Base-by-base conservation (phyloP, 2,888 invertebrate species). In the Tolmerus cingulatus region DNA sequence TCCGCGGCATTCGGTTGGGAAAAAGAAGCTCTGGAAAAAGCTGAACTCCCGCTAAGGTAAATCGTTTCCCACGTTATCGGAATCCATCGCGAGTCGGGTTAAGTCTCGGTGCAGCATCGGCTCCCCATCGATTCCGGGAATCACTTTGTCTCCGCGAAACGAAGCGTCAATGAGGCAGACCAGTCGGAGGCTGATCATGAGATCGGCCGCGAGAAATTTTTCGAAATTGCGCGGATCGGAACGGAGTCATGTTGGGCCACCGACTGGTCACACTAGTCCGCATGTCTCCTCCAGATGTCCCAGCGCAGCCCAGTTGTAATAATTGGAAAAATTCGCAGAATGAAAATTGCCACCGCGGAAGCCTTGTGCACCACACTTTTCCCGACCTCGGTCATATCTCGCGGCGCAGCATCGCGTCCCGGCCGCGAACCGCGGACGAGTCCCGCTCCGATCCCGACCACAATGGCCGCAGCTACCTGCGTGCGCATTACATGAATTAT, bases 401-500 rank as follows among this genome's bases (percentile, higher is more conserved):
- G 27, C 66, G 66, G 66, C 23, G 27, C 27, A 27, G 66, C 27
- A 66, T 51, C 66, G 66, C 9, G 9, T 66, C 14, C 2, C n/a
- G n/a, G 51, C 43, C 79, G 40, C 46, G 9, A 16, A 9, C 19
- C 57, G 40, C 57, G 37, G 19, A 19, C 40, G 14, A 84, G 37
- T 74, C 66, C 66, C 66, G 66, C 84, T 84, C 55, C n/a, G 2
- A 40, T 40, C 74, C 37, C 66, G 40, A n/a, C 23, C 37, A 37
- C 76, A 34, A 57, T 57, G 37, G 30, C 34, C n/a, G n/a, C n/a
- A 51, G 19, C 27, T 57, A 74, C 37, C 84, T 51, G 86, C 51
- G 86, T 86, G 84, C 84, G 66, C 87, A 85, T 81, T 82, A 86
- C 87, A 88, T 88, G 88, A 88, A 88, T 88, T 88, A 88, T 88